phyloP scores from a whole-genome alignment of 2,113 vertebrate species.

The Excalfactoria chinensis region DNA sequence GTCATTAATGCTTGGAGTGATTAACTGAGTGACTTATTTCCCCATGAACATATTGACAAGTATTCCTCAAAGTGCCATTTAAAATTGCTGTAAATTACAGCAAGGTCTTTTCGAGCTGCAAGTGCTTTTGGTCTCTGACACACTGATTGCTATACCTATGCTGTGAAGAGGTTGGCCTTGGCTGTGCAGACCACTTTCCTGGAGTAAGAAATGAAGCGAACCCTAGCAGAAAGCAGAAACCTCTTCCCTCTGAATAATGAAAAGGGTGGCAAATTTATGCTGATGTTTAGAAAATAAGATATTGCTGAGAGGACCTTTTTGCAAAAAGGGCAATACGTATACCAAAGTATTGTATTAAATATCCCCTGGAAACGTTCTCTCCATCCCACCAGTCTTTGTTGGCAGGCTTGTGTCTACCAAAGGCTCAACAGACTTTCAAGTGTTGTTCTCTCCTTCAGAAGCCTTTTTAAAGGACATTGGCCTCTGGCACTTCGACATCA shows the following conservation, averaged over 20 bases:
- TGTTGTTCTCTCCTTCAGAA: neutral
- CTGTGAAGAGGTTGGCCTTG: neutral
- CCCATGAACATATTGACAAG: neutral
- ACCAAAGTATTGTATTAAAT: neutral
- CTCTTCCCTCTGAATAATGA: neutral
- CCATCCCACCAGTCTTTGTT: neutral
- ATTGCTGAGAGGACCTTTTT: neutral
- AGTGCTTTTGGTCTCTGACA: neutral
- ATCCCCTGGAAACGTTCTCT: neutral
- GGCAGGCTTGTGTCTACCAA: neutral
- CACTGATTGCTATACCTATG: neutral
- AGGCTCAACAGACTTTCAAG: neutral
- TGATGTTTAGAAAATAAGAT: neutral
- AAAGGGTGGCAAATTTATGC: neutral
- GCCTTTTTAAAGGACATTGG: neutral
- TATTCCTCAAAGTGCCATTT: neutral
- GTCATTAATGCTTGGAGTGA: neutral
- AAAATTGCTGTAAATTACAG: neutral
- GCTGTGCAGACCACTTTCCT: fast-evolving
- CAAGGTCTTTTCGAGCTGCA: neutral
- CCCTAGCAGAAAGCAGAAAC: neutral
- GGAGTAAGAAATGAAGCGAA: fast-evolving
- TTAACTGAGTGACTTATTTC: neutral
- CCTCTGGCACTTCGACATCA: neutral
- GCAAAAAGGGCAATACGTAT: neutral